Evolutionary conservation across 2,888 invertebrate species (phyloP).

Genomic region (Philaethria dido): DNA sequence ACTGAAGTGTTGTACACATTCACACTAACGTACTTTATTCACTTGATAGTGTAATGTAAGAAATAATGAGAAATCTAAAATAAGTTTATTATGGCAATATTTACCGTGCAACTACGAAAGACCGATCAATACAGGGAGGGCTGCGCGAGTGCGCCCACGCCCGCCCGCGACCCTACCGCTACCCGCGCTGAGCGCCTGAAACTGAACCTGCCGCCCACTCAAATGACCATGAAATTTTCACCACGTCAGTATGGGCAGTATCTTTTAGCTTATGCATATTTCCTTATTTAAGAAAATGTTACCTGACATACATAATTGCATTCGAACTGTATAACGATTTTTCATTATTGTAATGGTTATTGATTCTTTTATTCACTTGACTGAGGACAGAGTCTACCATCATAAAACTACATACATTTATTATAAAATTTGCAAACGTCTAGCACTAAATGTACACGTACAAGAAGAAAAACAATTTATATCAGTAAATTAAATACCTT

Average conservation of each 20-base stretch:
- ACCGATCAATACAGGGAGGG: conserved; percentile 73
- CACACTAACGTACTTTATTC: not conserved
- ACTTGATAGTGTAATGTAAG: not conserved
- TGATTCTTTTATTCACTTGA: not conserved
- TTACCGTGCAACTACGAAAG: conserved; percentile 69
- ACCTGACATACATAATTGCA: not conserved
- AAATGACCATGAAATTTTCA: conserved; percentile 55
- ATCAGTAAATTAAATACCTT: conserved; percentile 24
- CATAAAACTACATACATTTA: not conserved
- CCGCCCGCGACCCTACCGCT: conserved; percentile 50
- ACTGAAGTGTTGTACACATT: not conserved
- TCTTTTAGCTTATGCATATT: not conserved
- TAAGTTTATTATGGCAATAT: conserved; percentile 61
- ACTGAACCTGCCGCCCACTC: conserved; percentile 69
- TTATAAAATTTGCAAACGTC: not conserved
- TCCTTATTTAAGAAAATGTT: not conserved
- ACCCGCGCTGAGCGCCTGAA: conserved; percentile 53
- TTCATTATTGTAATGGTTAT: not conserved
- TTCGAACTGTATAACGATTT: not conserved
- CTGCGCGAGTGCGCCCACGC: conserved; percentile 71
- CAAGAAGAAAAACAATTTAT: not conserved
- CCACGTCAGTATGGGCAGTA: conserved; percentile 36
- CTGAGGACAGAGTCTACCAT: too few species aligned
- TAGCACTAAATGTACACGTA: not conserved
- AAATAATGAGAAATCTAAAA: conserved; percentile 29